These are phyloP conservation scores for Perithous albicinctus DNA, from an alignment of 2,888 invertebrate genomes.

Conservation along the genomic window DNA sequence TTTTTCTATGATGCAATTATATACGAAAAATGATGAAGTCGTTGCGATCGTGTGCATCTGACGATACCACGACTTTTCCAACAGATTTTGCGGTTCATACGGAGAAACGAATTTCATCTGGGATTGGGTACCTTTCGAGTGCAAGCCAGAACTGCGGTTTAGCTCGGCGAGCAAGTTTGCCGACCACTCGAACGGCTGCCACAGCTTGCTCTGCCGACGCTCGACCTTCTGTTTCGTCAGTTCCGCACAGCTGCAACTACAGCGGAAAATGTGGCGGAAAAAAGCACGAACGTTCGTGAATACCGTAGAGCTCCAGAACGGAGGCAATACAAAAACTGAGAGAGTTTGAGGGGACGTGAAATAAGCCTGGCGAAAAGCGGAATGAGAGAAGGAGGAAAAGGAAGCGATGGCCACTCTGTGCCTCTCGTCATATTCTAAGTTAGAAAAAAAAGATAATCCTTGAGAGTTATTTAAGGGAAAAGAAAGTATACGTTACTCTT, in stretches of 20 bases:
- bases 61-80: not conserved
- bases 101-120: conserved; percentile 20
- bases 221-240: conserved; percentile 18
- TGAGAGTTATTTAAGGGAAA: not conserved
- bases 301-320: not conserved
- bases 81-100: not conserved
- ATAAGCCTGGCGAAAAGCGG: conserved; percentile 8
- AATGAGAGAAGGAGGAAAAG: not conserved
- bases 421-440: not conserved
- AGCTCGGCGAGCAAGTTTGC: conserved; percentile 25
- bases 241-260: not conserved
- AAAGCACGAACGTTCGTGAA: conserved; percentile 11
- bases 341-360: conserved; percentile 3
- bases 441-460: conserved; percentile 20
- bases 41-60: not conserved
- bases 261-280: not conserved
- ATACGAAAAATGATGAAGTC: not conserved
- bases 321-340: not conserved
- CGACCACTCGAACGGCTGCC: conserved; percentile 32
- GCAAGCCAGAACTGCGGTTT: not conserved
- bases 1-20: too few relatives aligned
- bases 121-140: not conserved
- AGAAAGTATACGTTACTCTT: not conserved
- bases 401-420: conserved; percentile 6
- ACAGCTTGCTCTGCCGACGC: not conserved